Evolutionary conservation across 2,888 invertebrate species (phyloP).

Genomic region (Mythimna ferrago): DNA sequence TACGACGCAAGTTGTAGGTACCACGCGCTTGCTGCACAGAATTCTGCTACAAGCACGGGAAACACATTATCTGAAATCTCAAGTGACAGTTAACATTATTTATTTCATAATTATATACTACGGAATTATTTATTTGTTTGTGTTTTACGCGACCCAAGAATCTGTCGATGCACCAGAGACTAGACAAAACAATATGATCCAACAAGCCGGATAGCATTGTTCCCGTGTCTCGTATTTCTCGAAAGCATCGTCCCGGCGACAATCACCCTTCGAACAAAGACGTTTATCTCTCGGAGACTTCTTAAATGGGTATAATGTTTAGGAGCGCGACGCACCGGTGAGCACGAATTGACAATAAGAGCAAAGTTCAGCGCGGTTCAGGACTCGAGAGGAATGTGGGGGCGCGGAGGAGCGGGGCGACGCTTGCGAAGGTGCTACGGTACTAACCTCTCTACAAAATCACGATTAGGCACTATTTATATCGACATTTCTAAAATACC

Average conservation of each 20-base stretch:
- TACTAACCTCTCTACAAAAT: slow-evolving; percentile 83
- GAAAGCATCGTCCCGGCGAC: slow-evolving; percentile 67
- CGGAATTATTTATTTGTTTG: slow-evolving; percentile 56
- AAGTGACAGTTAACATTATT: slow-evolving; percentile 60
- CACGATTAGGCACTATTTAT: slow-evolving; percentile 87
- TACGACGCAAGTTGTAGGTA: slow-evolving; percentile 28
- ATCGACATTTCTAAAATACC: slow-evolving; percentile 82
- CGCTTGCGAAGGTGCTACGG: slow-evolving; percentile 80
- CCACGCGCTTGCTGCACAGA: slow-evolving; percentile 19
- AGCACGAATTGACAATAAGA: slow-evolving; percentile 90
- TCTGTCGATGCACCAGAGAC: slow-evolving; percentile 49
- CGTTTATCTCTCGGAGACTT: slow-evolving; percentile 76
- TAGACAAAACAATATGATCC: slow-evolving; percentile 64
- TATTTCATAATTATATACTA: slow-evolving; percentile 62
- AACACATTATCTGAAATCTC: slow-evolving; percentile 52
- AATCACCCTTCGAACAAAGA: slow-evolving; percentile 77
- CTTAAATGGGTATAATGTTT: slow-evolving; percentile 81
- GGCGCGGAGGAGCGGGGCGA: slow-evolving; percentile 81
- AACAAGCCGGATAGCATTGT: slow-evolving; percentile 65
- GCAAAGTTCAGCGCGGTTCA: slow-evolving; percentile 89
- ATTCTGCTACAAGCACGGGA: slow-evolving; percentile 44
- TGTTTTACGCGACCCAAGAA: slow-evolving; percentile 54
- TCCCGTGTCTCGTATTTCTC: slow-evolving; percentile 69
- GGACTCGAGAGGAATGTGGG: slow-evolving; percentile 88
- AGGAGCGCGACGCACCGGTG: slow-evolving; percentile 83